Conservation (phyloP, 2,113 vertebrate species). For the Pseudopodoces humilis region DNA sequence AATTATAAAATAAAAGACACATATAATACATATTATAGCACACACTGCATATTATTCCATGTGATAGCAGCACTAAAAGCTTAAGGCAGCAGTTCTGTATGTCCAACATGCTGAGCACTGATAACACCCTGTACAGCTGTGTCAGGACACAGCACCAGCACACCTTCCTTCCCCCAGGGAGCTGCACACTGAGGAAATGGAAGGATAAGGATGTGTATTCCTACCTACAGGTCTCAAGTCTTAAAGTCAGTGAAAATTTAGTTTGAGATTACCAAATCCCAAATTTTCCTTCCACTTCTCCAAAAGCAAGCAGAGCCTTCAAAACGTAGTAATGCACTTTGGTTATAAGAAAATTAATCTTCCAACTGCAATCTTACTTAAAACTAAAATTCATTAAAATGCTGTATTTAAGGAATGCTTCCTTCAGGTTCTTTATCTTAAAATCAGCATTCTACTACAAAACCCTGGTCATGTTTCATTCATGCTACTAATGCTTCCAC, state of each 20-base stretch:
- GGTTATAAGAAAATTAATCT: background rate
- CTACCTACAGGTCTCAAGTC: rapidly evolving
- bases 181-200: background rate
- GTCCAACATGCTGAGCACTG: background rate
- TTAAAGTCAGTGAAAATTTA: background rate
- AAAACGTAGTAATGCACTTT: background rate
- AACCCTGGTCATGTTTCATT: background rate
- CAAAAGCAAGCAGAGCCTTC: background rate
- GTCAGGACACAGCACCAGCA: background rate
- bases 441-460: background rate
- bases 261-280: background rate
- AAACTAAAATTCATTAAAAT: background rate
- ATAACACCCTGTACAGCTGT: background rate
- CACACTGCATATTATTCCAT: rapidly evolving
- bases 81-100: background rate
- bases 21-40: rapidly evolving
- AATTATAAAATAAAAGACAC: background rate
- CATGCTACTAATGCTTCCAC: background rate
- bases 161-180: background rate
- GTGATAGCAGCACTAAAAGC: background rate
- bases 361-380: background rate
- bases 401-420: background rate
- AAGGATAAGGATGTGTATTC: background rate
- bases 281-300: background rate
- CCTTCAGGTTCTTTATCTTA: background rate